Evolutionary conservation across 2,888 invertebrate species (phyloP).

Genomic region (Resseliella maxima): DNA sequence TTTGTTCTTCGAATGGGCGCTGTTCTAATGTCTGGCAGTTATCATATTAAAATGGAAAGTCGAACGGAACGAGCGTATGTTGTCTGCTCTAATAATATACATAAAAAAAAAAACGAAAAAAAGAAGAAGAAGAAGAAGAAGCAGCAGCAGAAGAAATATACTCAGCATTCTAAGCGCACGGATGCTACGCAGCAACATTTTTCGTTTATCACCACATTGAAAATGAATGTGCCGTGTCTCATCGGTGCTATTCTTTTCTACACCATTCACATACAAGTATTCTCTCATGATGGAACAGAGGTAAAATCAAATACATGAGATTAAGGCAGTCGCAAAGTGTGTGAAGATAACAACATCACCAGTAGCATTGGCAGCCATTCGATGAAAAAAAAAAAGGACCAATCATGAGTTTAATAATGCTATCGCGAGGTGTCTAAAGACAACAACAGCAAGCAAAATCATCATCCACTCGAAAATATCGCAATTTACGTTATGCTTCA

Average conservation of each 20-base stretch:
- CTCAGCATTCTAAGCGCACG: not conserved
- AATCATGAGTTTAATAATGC: not conserved
- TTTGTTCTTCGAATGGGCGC: not conserved
- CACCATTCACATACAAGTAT: not conserved
- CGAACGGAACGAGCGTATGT: conserved; percentile 9
- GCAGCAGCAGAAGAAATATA: too few species aligned
- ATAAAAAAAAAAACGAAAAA: too few species aligned
- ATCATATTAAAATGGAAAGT: conserved; percentile 42
- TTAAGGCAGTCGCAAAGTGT: conserved; percentile 27
- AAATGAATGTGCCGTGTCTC: not conserved
- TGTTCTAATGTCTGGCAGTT: conserved; percentile 32
- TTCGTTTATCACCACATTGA: conserved; percentile 1
- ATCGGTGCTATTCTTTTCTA: not conserved
- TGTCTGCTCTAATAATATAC: not conserved
- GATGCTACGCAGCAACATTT: not conserved
- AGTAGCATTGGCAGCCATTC: not conserved
- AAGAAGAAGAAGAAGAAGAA: too few species aligned
- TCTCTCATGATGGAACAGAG: not conserved
- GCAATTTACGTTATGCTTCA: not conserved
- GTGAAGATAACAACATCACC: not conserved
- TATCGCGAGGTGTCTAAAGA: not conserved
- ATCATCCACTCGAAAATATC: not conserved
- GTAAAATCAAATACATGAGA: conserved; percentile 31
- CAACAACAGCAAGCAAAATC: not conserved
- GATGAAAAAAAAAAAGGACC: not conserved